These are phyloP conservation scores for Stenoptilia bipunctidactyla DNA, from an alignment of 2,888 invertebrate species.

Conservation along the genomic window DNA sequence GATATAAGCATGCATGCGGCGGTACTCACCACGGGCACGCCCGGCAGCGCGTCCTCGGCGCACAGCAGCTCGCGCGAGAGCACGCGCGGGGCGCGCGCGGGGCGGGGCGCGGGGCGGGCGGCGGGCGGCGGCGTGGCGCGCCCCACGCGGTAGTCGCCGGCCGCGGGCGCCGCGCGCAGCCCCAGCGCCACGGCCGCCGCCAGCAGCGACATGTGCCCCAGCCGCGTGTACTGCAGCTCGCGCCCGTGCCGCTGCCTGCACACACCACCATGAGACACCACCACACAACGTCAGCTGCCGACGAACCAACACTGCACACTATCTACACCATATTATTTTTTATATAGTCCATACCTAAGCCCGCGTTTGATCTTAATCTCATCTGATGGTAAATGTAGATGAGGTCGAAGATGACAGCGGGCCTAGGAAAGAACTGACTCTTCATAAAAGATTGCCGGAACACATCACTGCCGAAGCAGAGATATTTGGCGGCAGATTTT, in stretches of 20 bases:
- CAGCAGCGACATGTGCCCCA: conserved; percentile 40
- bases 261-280: neutral
- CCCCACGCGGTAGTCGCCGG: conserved; percentile 1
- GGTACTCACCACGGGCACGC: conserved; percentile 37
- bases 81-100: conserved; percentile 16
- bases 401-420: no score
- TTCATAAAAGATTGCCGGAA: no score
- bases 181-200: conserved; percentile 24
- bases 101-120: conserved; percentile 9
- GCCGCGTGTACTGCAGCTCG: conserved; percentile 36
- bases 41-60: conserved; percentile 41
- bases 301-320: no score
- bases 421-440: no score
- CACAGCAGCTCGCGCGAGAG: conserved; percentile 16
- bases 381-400: no score
- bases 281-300: no score
- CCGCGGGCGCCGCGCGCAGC: conserved; percentile 17
- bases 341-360: no score
- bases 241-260: conserved; percentile 35
- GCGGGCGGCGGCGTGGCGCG: conserved; percentile 6
- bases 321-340: no score
- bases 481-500: no score
- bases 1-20: no score
- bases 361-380: no score
- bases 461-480: no score